These are phyloP conservation scores for Plecturocebus donacophilus DNA, from an alignment of 2,113 vertebrate species.

Conservation along the genomic window DNA sequence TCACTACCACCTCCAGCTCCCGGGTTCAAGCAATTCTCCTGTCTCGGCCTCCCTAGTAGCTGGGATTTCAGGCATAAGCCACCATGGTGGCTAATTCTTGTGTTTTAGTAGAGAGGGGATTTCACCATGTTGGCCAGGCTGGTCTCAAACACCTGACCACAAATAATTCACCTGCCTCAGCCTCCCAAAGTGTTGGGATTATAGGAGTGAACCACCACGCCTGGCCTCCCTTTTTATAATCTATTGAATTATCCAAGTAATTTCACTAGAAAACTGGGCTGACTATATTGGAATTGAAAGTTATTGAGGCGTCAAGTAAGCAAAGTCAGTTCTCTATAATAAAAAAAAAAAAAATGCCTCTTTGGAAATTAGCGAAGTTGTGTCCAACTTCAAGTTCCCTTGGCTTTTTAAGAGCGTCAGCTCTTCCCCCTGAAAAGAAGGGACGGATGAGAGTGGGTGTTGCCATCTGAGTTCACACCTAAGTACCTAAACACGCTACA, in stretches of 20 bases:
- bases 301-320: background rate
- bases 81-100: background rate
- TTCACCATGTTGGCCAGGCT: background rate
- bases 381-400: background rate
- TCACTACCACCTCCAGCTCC: background rate
- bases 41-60: background rate
- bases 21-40: background rate
- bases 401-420: background rate
- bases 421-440: conserved; percentile 56
- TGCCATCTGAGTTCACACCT: background rate
- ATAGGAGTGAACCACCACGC: too few species aligned
- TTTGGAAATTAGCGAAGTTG: background rate
- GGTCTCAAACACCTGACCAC: background rate
- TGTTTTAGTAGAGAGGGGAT: background rate
- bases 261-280: background rate
- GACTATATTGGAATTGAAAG: background rate
- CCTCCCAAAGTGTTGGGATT: background rate
- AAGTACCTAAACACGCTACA: conserved; percentile 47
- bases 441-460: background rate
- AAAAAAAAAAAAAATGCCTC: background rate
- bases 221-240: background rate
- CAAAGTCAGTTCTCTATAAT: background rate
- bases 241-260: background rate
- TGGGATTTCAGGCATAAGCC: background rate
- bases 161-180: background rate